A percentile compares a stretch with the other conserved stretches of the same genome.
These are phyloP conservation scores for Plestiodon gilberti DNA, from an alignment of 2,113 vertebrate genomes.

Conservation along the genomic window DNA sequence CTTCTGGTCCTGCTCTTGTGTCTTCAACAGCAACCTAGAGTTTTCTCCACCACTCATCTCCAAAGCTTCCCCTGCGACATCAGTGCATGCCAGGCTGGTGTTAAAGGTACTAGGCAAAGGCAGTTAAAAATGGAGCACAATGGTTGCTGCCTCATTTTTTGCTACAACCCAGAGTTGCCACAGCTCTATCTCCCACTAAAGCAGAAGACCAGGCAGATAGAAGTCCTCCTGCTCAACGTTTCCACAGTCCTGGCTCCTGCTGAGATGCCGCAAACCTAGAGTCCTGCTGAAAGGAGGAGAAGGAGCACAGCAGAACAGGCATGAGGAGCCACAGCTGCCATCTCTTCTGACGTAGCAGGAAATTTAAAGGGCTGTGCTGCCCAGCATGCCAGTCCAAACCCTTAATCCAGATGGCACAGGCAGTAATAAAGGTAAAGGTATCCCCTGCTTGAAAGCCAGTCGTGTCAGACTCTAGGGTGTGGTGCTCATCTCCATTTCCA, in stretches of 20 bases:
- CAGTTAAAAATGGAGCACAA: neutral
- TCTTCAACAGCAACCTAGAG: neutral
- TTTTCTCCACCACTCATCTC: neutral
- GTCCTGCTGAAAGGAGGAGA: neutral
- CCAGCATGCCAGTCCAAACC: neutral
- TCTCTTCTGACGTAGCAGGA: neutral
- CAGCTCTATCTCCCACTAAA: neutral
- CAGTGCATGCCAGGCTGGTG: neutral
- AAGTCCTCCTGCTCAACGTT: neutral
- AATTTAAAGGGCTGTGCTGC: neutral
- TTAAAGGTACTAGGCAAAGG: neutral
- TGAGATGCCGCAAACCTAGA: neutral
- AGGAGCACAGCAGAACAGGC: too few species aligned
- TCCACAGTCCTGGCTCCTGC: too few species aligned
- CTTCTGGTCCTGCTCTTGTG: neutral
- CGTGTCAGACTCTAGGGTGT: too few species aligned
- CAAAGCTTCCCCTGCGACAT: neutral
- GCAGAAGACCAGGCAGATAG: neutral
- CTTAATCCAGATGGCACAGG: neutral
- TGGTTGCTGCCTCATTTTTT: neutral
- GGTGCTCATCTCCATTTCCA: too few species aligned
- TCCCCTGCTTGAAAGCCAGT: too few species aligned
- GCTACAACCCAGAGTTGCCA: neutral
- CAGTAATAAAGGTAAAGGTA: too few species aligned
- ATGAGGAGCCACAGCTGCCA: neutral